Conservation (phyloP, 2,113 vertebrate genomes). For the Uria lomvia region DNA sequence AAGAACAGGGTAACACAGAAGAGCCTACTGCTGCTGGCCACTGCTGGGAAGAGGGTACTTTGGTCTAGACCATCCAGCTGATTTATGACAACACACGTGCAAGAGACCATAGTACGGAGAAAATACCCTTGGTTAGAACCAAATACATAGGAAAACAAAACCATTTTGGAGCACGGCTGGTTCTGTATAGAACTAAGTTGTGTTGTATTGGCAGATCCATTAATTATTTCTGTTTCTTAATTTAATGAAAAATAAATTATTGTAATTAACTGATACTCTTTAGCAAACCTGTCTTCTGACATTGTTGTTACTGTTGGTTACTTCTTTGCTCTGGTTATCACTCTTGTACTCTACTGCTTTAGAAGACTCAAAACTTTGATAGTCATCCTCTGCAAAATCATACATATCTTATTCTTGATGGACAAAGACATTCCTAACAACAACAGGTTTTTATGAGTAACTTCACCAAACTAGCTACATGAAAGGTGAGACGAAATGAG, state of each 20-base stretch:
- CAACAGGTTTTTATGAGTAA: background rate
- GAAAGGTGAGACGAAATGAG: background rate
- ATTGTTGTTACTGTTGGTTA: background rate
- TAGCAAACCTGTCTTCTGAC: background rate
- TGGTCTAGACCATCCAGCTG: background rate
- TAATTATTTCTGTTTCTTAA: background rate
- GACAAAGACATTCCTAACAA: background rate
- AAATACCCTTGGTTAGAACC: background rate
- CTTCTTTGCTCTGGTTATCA: background rate
- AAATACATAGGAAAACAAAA: background rate
- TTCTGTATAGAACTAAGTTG: background rate
- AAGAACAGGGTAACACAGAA: background rate
- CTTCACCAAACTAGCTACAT: background rate
- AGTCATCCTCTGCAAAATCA: background rate
- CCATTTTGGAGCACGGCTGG: fast-evolving
- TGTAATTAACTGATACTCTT: background rate
- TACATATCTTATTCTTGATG: background rate
- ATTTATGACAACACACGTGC: background rate
- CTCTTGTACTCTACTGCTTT: background rate
- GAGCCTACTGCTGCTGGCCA: background rate
- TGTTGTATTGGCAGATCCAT: background rate
- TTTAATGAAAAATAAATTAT: background rate
- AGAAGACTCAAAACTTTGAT: background rate
- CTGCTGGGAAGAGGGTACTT: background rate
- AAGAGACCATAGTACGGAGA: background rate